phyloP scores from a whole-genome alignment of 2,113 vertebrate genomes.

The Lepisosteus osseus region DNA sequence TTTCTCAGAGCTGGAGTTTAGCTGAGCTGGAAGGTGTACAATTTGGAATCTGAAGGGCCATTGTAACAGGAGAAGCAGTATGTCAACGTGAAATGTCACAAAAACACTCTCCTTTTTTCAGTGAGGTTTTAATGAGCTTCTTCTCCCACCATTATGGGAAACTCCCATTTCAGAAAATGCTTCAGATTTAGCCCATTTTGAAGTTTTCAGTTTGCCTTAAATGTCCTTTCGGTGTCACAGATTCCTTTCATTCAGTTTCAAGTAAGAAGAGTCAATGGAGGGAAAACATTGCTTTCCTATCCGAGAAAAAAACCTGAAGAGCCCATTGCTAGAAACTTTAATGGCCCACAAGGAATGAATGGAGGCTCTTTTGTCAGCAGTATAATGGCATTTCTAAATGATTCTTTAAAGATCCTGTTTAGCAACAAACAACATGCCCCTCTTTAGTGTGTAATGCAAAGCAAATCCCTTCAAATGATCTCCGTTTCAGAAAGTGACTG shows the following conservation, averaged over 20 bases:
- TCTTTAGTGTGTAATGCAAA: constrained; percentile 32
- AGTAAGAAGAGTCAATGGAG: constrained; percentile 18
- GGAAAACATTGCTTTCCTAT: constrained; percentile 32
- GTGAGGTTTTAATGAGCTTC: constrained; percentile 18
- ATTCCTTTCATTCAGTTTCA: constrained; percentile 34
- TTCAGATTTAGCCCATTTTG: too few species aligned
- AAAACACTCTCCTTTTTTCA: too few species aligned
- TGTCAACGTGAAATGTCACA: too few species aligned
- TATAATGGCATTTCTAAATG: constrained; percentile 56
- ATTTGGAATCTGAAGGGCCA: too few species aligned
- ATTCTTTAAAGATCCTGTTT: constrained; percentile 47
- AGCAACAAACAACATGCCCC: constrained; percentile 20
- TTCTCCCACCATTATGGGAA: background rate
- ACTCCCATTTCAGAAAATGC: background rate
- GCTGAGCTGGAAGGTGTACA: too few species aligned
- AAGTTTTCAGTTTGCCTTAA: too few species aligned
- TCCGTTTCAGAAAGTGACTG: constrained; percentile 27
- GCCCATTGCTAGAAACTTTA: constrained; percentile 43
- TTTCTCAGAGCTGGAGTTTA: too few species aligned
- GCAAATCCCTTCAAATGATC: constrained; percentile 36
- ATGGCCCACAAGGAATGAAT: constrained; percentile 38
- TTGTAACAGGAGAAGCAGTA: too few species aligned
- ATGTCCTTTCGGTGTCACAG: background rate
- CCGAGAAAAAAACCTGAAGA: constrained; percentile 44
- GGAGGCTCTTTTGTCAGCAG: constrained; percentile 53